Conservation (phyloP, 2,797 vertebrate species). For the Sebastes oblongus region DNA sequence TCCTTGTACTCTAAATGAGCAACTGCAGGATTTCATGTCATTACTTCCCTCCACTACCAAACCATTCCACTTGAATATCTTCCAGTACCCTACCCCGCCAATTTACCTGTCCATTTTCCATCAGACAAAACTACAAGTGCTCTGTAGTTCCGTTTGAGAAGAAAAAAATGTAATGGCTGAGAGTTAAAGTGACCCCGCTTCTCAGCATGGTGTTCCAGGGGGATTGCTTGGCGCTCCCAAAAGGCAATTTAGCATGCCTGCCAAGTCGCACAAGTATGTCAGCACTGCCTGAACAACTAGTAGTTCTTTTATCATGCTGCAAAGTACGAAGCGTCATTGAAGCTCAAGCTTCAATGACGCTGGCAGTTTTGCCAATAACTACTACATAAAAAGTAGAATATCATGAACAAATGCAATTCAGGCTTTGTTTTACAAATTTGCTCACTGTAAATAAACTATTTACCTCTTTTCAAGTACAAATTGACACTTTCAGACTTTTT, state of each 20-base stretch:
- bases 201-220: slow-evolving; percentile 29
- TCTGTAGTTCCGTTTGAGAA: slow-evolving; percentile 31
- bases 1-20: not conserved
- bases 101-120: slow-evolving; percentile 42
- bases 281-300: slow-evolving; percentile 46
- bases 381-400: not conserved
- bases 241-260: slow-evolving; percentile 62
- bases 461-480: not conserved
- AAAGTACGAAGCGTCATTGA: slow-evolving; percentile 8
- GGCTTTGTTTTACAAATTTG: not conserved
- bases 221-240: slow-evolving; percentile 46
- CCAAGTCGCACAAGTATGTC: slow-evolving; percentile 54
- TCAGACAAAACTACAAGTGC: slow-evolving; percentile 35
- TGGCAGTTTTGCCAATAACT: slow-evolving; percentile 4
- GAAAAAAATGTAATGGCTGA: slow-evolving; percentile 46
- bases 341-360: not conserved
- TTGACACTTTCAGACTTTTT: not conserved
- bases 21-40: not conserved
- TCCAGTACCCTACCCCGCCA: slow-evolving; percentile 13
- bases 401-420: not conserved
- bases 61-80: slow-evolving; percentile 21
- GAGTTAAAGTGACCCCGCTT: slow-evolving; percentile 55
- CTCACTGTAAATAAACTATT: slow-evolving; percentile 2
- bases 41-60: not conserved
- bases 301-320: slow-evolving; percentile 41